Base-by-base conservation (phyloP, 2,888 invertebrate genomes). In the Netelia virgata region DNA sequence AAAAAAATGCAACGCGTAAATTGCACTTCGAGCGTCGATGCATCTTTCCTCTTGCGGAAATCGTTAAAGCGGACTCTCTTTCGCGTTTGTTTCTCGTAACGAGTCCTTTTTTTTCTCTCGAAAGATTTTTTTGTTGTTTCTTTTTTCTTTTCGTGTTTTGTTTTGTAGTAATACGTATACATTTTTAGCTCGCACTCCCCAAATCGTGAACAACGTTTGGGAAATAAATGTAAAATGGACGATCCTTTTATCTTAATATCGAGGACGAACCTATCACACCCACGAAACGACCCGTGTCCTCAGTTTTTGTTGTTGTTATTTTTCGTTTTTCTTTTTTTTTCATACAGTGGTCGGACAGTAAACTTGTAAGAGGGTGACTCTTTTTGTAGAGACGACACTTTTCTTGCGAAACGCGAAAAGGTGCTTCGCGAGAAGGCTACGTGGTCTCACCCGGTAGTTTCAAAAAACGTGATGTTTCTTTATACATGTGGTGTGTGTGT, bases 311-410 rank as follows among this genome's bases (percentile, higher is more conserved):
- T 43, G 53, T 66, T 66, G 1, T 14, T 47, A 14, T 18, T 8
- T 69, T 53, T 61, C 23, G 61, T 64, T 64, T 1, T 14, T 47
- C 8, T 18, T 8, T 68, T 41, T 41, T 69, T 20, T 36, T 23
- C 16, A n/a, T 11, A 23, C 72, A 43, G 59, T 63, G 74, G 63
- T 55, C 47, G n/a, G 73, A 78, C 47, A 79, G 69, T 78, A 83
- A 78, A 79, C 63, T 68, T 18, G 70, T 57, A 64, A 78, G 83
- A 83, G 83, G 83, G 78, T 79, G 69, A 73, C 78, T 76, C 28
- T 28, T 28, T 69, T 47, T 69, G 75, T 61, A 41, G 36, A 41
- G 68, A 43, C 50, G 84, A 73, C 76, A 68, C 76, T 76, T 84
- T 84, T 74, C 63, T 5, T 59, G 61, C 50, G 47, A 61, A 77